phyloP scores from a whole-genome alignment of 2,113 vertebrate genomes.

The Lophius piscatorius region DNA sequence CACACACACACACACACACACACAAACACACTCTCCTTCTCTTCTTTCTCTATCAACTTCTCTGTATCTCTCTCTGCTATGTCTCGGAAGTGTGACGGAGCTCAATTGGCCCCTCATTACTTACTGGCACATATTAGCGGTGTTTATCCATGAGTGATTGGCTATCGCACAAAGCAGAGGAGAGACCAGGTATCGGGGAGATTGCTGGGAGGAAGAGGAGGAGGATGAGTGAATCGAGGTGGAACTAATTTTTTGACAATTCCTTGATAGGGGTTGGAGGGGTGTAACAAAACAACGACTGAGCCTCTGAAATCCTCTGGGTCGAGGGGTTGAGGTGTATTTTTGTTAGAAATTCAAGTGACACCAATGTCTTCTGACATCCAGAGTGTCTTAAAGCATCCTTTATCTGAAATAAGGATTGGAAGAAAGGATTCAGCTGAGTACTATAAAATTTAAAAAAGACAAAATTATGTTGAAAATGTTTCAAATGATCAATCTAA shows the following conservation, averaged over 20 bases:
- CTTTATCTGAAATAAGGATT: too few species aligned
- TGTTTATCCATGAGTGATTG: conserved; percentile 63
- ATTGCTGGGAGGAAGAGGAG: conserved; percentile 20
- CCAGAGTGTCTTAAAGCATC: background rate
- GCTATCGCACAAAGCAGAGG: conserved; percentile 29
- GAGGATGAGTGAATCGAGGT: conserved; percentile 39
- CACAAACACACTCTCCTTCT: too few species aligned
- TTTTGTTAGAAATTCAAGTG: conserved; percentile 18
- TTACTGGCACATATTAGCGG: conserved; percentile 45
- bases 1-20: background rate
- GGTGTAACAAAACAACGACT: conserved; percentile 30
- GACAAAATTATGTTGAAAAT: too few species aligned
- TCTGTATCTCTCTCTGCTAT: conserved; percentile 17
- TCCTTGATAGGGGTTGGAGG: conserved; percentile 45
- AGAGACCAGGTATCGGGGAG: conserved; percentile 14
- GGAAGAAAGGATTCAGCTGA: too few species aligned
- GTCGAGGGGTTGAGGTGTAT: background rate
- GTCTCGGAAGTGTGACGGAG: conserved; percentile 15
- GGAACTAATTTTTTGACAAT: conserved; percentile 67
- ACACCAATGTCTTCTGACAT: conserved; percentile 4
- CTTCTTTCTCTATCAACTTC: background rate
- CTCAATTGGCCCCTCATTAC: conserved; percentile 51
- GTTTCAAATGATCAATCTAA: too few species aligned
- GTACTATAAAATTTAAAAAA: too few species aligned
- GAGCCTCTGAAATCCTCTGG: conserved; percentile 29